A percentile compares a stretch with the other conserved stretches of the same genome.
Conservation (phyloP, 2,888 invertebrate genomes). For the Kuschelorhynchus macadamiae region DNA sequence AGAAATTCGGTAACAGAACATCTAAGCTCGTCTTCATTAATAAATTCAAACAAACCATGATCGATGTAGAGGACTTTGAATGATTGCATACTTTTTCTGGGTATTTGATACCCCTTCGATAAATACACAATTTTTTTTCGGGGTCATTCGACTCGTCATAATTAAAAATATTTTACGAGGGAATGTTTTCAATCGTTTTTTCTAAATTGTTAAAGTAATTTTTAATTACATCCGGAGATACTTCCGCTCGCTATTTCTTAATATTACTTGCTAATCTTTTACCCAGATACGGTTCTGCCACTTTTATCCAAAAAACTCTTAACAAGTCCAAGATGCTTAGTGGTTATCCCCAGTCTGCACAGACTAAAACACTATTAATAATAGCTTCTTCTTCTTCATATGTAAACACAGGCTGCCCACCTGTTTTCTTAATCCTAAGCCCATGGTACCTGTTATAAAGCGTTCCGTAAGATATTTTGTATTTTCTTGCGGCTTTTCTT, state of each 20-base stretch:
- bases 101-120: constrained; percentile 14
- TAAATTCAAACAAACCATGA: not conserved
- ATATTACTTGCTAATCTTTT: constrained; percentile 27
- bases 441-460: too few relatives aligned
- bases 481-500: constrained; percentile 1
- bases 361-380: too few relatives aligned
- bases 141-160: constrained; percentile 2
- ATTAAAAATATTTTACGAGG: not conserved
- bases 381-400: not conserved
- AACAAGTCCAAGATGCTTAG: constrained; percentile 5
- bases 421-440: too few relatives aligned
- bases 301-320: constrained; percentile 8
- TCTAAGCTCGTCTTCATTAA: not conserved
- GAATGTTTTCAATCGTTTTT: not conserved
- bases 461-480: too few relatives aligned
- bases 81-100: not conserved
- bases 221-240: constrained; percentile 14
- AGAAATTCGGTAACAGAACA: not conserved
- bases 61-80: constrained; percentile 1
- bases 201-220: constrained; percentile 2
- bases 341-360: too few relatives aligned
- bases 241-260: constrained; percentile 6
- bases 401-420: too few relatives aligned
- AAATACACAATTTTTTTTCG: constrained; percentile 13
- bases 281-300: constrained; percentile 8